Conservation (phyloP, 2,888 invertebrate species). For the Pegoplata infirma region DNA sequence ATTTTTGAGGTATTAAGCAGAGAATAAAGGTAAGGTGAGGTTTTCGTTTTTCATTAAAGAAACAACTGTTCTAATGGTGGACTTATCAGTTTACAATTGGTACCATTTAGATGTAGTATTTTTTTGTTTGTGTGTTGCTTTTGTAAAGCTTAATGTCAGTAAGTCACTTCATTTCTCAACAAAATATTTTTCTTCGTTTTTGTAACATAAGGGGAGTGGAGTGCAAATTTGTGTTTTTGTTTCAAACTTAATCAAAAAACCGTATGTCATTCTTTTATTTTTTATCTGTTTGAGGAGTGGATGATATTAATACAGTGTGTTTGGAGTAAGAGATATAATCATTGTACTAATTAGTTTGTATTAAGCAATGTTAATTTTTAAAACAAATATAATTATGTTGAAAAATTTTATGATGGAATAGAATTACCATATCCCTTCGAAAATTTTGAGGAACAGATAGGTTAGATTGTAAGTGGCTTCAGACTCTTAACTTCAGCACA, state of each 20-base stretch:
- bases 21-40: slow-evolving; percentile 43
- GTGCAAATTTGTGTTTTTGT: slow-evolving; percentile 59
- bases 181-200: slow-evolving; percentile 7
- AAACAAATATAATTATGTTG: slow-evolving; percentile 16
- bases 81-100: slow-evolving; percentile 66
- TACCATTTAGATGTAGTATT: slow-evolving; percentile 67
- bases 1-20: slow-evolving; percentile 58
- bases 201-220: slow-evolving; percentile 43
- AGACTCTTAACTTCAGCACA: no score
- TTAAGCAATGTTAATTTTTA: slow-evolving; percentile 33
- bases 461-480: no score
- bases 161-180: slow-evolving; percentile 57
- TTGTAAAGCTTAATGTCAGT: slow-evolving; percentile 63
- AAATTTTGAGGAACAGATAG: no score
- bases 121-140: slow-evolving; percentile 73
- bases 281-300: neutral
- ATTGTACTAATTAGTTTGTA: slow-evolving; percentile 46
- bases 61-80: slow-evolving; percentile 71
- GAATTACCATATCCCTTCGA: no score
- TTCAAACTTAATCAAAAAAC: slow-evolving; percentile 60
- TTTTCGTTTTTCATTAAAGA: slow-evolving; percentile 30
- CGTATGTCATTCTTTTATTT: slow-evolving; percentile 57
- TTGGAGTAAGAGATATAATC: no score
- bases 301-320: neutral
- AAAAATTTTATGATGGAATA: no score